These are phyloP conservation scores for Epizoanthus rinbou DNA, from an alignment of 92 coral and sea anemone genomes.

Conservation along the genomic window DNA sequence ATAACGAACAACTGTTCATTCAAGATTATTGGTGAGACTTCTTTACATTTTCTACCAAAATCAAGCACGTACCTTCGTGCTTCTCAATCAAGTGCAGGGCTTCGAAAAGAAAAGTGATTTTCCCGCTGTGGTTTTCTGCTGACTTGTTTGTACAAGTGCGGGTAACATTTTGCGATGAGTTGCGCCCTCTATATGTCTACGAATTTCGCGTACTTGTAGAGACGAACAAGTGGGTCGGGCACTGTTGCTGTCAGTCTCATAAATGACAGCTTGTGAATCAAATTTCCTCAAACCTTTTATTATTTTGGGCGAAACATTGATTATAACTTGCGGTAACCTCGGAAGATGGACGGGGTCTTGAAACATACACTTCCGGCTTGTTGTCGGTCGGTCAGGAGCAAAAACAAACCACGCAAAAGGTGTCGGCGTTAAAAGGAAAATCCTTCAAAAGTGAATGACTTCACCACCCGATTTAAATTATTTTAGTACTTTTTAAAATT, in stretches of 20 bases:
- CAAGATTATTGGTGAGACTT: no score
- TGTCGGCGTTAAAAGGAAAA: neutral
- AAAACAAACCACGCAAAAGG: neutral
- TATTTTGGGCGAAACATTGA: slow-evolving; percentile 15
- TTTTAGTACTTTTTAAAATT: neutral
- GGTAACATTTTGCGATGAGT: slow-evolving; percentile 9
- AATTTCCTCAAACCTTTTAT: neutral
- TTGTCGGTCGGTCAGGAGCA: neutral
- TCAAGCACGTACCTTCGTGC: no score
- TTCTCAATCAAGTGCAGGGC: no score
- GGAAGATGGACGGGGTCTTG: neutral
- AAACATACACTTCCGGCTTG: slow-evolving; percentile 15
- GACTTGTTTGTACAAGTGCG: slow-evolving; percentile 22
- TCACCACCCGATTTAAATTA: neutral
- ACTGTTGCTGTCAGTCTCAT: neutral
- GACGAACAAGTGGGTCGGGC: neutral
- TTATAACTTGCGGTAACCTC: no score
- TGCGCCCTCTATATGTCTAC: neutral
- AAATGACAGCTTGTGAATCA: slow-evolving; percentile 19
- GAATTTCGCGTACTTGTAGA: slow-evolving; percentile 13
- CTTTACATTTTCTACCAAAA: no score
- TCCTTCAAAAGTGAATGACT: neutral
- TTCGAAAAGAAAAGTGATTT: neutral
- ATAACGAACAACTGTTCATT: no score
- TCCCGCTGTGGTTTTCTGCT: neutral